These are phyloP conservation scores for Morbakka virulenta DNA, from an alignment of 30 jellyfish, hydroid and myxozoan species.

Conservation along the genomic window DNA sequence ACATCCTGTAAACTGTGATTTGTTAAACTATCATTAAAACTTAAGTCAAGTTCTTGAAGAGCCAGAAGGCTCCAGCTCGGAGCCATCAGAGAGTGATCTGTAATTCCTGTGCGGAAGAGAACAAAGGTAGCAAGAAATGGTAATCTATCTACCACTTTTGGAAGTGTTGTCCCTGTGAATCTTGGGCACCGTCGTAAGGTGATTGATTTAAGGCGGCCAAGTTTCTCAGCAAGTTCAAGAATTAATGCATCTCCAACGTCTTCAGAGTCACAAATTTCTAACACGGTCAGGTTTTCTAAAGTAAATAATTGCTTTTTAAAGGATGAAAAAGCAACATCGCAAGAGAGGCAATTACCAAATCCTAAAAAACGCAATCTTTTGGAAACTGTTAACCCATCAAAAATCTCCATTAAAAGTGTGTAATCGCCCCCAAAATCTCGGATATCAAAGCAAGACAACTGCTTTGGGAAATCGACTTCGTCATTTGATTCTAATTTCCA, in stretches of 20 bases:
- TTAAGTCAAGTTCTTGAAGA: conserved; percentile 46
- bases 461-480: conserved; percentile 1
- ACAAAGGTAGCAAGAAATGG: conserved; percentile 5
- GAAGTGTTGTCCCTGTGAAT: conserved; percentile 30
- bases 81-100: conserved; percentile 11
- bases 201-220: conserved; percentile 9
- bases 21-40: conserved; percentile 27
- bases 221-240: conserved; percentile 7
- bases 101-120: conserved; percentile 38
- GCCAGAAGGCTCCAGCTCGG: conserved; percentile 18
- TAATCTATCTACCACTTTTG: neutral
- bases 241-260: conserved; percentile 6
- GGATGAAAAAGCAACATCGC: conserved; percentile 24
- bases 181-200: conserved; percentile 8
- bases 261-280: conserved; percentile 46
- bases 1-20: conserved; percentile 4
- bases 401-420: conserved; percentile 30
- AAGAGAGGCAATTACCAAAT: conserved; percentile 36
- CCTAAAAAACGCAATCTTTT: conserved; percentile 53
- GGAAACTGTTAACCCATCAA: conserved; percentile 22
- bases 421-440: conserved; percentile 45
- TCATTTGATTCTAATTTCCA: neutral
- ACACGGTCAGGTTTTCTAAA: conserved; percentile 22
- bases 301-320: conserved; percentile 18
- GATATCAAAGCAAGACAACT: conserved; percentile 33